Evolutionary conservation across 1,140 invertebrate genomes (phyloP), one percentile per base, ranked within the genome.

Genomic region (Anastatus disparis): DNA sequence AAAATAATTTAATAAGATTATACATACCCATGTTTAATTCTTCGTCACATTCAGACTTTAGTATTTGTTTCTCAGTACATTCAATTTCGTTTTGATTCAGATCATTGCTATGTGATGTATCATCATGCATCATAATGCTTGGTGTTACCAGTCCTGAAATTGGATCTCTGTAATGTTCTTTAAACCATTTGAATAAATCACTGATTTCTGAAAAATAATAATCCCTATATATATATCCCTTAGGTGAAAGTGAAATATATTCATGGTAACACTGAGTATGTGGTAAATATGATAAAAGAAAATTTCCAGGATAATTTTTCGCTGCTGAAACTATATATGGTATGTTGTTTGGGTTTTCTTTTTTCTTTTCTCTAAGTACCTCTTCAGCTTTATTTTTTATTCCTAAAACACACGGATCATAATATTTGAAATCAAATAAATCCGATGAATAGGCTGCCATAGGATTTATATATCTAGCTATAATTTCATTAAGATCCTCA

Each of bases 401-500:
- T n/a, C 93, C 92, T 46, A 88, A 88, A 35, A 91, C 88, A 15
- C 90, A 85, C 53, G 92, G 87, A 75, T 91, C 91, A 81, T 93
- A 98, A 80, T 98, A 98, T 79, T 97, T 97, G 82, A 97, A 98
- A 22, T 91, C 90, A 13, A 97, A 85, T 29, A 99, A 88, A 80
- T 99, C 97, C 0, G 96, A 89, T 1, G 95, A 95, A 80, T 93
- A 93, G 0, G 91, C 89, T 3, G 97, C 97, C 96, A 99, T 98
- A 0, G 97, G 98, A 74, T 94, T 96, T 6, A 99, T 92, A 84
- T 98, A 91, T 12, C 97, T 90, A 0, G 97, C 97, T 40, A 99
- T 95, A 52, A 99, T 99, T 92, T 99, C 98, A 86, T 99, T 98
- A 15, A 99, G 85, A 87, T 99, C 98, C 88, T 99, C 98, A 86